Percentiles rank a stretch among this genome's conserved stretches.
These are phyloP conservation scores for Anomalospiza imberbis DNA, from an alignment of 2,797 vertebrate genomes.

Conservation along the genomic window DNA sequence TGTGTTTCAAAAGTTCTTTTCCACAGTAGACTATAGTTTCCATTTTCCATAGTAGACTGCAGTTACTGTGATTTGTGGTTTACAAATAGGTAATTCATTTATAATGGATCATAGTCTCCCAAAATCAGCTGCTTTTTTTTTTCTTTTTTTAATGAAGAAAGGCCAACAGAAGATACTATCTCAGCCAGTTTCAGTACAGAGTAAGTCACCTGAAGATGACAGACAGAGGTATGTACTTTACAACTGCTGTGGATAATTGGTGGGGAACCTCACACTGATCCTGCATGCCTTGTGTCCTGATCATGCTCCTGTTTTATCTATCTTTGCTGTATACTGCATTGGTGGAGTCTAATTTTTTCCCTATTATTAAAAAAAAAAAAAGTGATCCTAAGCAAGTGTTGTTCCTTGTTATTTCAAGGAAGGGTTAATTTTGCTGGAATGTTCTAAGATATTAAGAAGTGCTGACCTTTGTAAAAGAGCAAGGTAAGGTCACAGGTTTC, in stretches of 20 bases:
- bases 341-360: neutral
- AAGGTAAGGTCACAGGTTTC: neutral
- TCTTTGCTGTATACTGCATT: neutral
- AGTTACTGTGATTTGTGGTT: neutral
- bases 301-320: neutral
- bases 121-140: neutral
- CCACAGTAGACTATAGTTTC: neutral
- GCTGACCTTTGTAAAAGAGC: neutral
- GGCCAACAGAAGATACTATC: conserved; percentile 80
- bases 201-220: conserved; percentile 67
- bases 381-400: neutral
- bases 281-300: neutral
- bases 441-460: neutral
- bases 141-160: conserved; percentile 69
- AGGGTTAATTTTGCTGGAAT: neutral
- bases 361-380: neutral
- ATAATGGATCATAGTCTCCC: neutral
- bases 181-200: conserved; percentile 72
- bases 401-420: neutral
- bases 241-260: neutral
- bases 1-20: neutral
- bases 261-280: neutral
- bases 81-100: neutral
- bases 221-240: conserved; percentile 74
- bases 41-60: neutral